Evolutionary conservation across 2,888 invertebrate genomes (phyloP).

Genomic region (Zootermopsis nevadensis): DNA sequence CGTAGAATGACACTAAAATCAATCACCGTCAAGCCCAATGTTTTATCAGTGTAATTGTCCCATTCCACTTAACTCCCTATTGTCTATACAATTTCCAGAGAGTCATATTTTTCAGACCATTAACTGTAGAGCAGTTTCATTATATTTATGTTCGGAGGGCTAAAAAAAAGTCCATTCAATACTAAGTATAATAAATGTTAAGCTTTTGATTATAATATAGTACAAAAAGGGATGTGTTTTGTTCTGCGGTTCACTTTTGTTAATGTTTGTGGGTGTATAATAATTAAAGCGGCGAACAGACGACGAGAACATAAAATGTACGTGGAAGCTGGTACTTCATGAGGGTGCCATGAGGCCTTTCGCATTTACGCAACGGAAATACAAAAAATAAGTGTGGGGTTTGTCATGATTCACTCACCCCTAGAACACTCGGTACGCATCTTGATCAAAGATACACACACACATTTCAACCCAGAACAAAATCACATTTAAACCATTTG

Average conservation of each 20-base stretch:
- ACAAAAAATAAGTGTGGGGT: background rate
- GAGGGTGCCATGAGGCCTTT: background rate
- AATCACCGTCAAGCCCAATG: slow-evolving; percentile 22
- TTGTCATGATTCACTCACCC: background rate
- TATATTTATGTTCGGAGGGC: background rate
- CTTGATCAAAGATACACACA: too few relatives aligned
- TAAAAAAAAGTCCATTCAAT: background rate
- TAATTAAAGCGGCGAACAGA: background rate
- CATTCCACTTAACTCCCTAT: slow-evolving; percentile 34
- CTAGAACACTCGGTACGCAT: background rate
- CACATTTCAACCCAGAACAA: too few relatives aligned
- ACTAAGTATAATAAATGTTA: background rate
- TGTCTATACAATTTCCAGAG: slow-evolving; percentile 19
- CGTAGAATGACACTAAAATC: slow-evolving; percentile 4
- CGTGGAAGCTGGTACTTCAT: background rate
- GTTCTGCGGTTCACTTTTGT: background rate
- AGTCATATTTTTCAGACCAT: slow-evolving; percentile 8
- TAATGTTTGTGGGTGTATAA: slow-evolving; percentile 6
- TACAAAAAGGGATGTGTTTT: background rate
- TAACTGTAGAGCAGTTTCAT: background rate
- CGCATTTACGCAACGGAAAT: background rate
- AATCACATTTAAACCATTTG: too few relatives aligned
- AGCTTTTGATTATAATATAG: slow-evolving; percentile 10
- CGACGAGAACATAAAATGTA: background rate
- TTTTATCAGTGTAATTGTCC: slow-evolving; percentile 32